These are phyloP conservation scores for Latrodectus hesperus DNA, from an alignment of 2,888 invertebrate species.

Conservation along the genomic window DNA sequence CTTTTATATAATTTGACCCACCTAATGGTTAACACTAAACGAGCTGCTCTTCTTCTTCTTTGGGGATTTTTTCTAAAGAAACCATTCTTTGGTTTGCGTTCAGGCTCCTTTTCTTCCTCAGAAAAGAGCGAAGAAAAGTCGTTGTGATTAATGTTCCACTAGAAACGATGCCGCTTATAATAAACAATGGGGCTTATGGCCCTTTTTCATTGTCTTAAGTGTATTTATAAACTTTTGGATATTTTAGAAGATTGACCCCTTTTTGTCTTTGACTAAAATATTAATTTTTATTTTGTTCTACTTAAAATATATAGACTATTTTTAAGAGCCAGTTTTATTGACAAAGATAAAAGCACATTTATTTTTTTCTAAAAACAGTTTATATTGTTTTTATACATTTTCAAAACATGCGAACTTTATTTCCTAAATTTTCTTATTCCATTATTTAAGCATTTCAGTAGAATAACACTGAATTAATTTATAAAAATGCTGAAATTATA, in stretches of 20 bases:
- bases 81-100: conserved; percentile 16
- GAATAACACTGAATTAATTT: too few species aligned
- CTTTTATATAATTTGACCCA: conserved; percentile 36
- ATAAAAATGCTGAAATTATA: too few species aligned
- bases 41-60: neutral
- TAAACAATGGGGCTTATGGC: neutral
- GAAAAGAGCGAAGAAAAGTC: conserved; percentile 5
- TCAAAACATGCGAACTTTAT: too few species aligned
- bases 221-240: neutral
- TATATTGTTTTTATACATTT: too few species aligned
- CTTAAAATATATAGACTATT: too few species aligned
- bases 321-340: too few species aligned
- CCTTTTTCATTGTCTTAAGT: neutral
- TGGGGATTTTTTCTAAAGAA: conserved; percentile 20
- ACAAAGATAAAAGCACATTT: too few species aligned
- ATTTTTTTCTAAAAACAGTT: too few species aligned
- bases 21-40: conserved; percentile 39
- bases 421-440: too few species aligned
- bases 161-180: neutral
- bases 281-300: too few species aligned
- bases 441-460: too few species aligned
- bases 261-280: too few species aligned
- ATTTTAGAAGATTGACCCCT: neutral
- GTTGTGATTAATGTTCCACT: conserved; percentile 24
- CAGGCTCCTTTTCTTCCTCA: conserved; percentile 10